Percentiles rank a stretch among this genome's conserved stretches.
Conservation (phyloP, 2,113 vertebrate species). For the Xiphophorus hellerii region DNA sequence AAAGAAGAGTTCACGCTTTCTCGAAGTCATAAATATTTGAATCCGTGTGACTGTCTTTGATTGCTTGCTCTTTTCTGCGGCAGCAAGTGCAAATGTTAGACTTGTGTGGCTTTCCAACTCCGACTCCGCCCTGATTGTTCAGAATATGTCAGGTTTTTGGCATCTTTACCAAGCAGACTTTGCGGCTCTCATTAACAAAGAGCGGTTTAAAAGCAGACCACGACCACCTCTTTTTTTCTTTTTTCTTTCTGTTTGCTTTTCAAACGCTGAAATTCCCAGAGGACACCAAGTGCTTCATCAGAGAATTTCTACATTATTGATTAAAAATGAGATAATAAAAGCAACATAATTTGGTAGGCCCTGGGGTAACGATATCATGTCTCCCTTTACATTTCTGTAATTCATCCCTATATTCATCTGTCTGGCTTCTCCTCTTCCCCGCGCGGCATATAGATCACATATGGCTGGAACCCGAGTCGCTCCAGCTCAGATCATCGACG, state of each 20-base stretch:
- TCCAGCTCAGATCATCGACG: constrained; percentile 59
- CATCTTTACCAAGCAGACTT: constrained; percentile 11
- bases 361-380: constrained; percentile 48
- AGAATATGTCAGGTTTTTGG: constrained; percentile 8
- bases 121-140: constrained; percentile 8
- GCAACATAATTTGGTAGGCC: constrained; percentile 56
- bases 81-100: constrained; percentile 30
- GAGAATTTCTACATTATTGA: constrained; percentile 69
- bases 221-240: neutral
- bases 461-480: constrained; percentile 40
- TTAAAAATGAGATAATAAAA: constrained; percentile 71
- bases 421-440: constrained; percentile 4
- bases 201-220: constrained; percentile 8
- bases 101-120: constrained; percentile 14
- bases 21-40: constrained; percentile 53
- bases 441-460: constrained; percentile 42
- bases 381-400: constrained; percentile 59
- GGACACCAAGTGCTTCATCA: constrained; percentile 50
- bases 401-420: constrained; percentile 30
- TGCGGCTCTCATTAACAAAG: constrained; percentile 19
- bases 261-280: constrained; percentile 30
- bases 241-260: constrained; percentile 37
- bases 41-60: constrained; percentile 16
- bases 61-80: constrained; percentile 19
- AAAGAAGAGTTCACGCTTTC: neutral